Evolutionary conservation across 2,113 vertebrate genomes (phyloP), one percentile per base, ranked within the genome.

Genomic region (Ivindomyrus marchei): DNA sequence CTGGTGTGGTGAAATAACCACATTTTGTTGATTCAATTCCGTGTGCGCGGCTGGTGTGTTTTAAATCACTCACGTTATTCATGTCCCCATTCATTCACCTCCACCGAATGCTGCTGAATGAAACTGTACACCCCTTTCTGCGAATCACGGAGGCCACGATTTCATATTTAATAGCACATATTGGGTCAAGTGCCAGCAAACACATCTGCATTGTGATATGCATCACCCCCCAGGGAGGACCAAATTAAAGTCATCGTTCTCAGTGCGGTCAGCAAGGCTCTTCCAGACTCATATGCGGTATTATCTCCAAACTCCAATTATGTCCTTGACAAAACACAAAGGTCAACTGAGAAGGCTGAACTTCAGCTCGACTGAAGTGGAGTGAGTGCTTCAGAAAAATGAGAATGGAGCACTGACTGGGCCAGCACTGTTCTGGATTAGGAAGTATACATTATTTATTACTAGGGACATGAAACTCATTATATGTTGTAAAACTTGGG

Each of bases 131-230:
- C 70, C 50, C 47, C 39, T 47, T 80, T n/a, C 27, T 86, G 62
- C 84, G 19, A 24, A 42, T 90, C 66, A 83, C 56, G 89, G 74
- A 56, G 13, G 3, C 45, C 62, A 62, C 87, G 90, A 92, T 92
- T 91, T 93, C 89, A 17, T 88, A 10, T 88, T 91, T 85, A 92
- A 93, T 92, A 92, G 92, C 66, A 89, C n/a, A 27, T 31, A 10
- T 66, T 70, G 90, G 91, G 39, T 62, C 1, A 21, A 86, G 13
- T 46, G 56, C 39, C 53, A 50, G 4, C 24, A 21, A 24, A 49
- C 91, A 85, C 11, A 88, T 92, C 39, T 74, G 49, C 0, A 11
- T 77, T 92, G 86, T 84, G 85, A 62, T 58, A 58, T 27, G 87
- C 31, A 66, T 53, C 31, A 3, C 52, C 91, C 90, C 9, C 8